Conservation (phyloP, 1,140 invertebrate genomes). For the Cotesia typhae region DNA sequence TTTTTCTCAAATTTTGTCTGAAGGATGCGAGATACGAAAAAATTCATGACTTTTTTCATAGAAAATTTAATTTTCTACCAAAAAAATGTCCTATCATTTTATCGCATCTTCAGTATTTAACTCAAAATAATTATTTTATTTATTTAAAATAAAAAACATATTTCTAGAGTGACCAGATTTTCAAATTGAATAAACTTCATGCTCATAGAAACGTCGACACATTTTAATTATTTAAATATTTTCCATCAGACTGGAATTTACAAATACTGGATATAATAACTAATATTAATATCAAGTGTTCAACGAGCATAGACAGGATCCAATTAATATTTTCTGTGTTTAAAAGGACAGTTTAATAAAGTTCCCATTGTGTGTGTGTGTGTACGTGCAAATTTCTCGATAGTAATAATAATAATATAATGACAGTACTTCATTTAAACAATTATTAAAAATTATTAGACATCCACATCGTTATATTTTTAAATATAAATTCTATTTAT, state of each 20-base stretch:
- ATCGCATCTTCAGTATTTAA: background rate
- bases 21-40: background rate
- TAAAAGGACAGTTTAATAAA: background rate
- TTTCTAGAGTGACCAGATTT: too few relatives aligned
- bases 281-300: constrained; percentile 11
- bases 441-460: constrained; percentile 15
- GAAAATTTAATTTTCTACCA: too few relatives aligned
- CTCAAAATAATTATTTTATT: constrained; percentile 9
- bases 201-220: constrained; percentile 23
- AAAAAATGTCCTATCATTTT: too few relatives aligned
- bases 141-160: too few relatives aligned
- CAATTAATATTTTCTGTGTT: constrained; percentile 15
- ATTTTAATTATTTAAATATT: constrained; percentile 15
- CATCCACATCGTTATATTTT: background rate
- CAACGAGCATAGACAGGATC: constrained; percentile 34
- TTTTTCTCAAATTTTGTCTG: constrained; percentile 14
- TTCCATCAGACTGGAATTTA: constrained; percentile 12
- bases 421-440: too few relatives aligned
- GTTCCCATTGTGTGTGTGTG: background rate
- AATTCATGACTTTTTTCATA: too few relatives aligned
- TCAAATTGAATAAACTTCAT: background rate
- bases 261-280: background rate
- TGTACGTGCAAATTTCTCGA: constrained; percentile 6
- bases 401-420: background rate
- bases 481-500: constrained; percentile 21